Conservation (phyloP, 2,797 vertebrate genomes). For the Chaenodraco wilsoni region DNA sequence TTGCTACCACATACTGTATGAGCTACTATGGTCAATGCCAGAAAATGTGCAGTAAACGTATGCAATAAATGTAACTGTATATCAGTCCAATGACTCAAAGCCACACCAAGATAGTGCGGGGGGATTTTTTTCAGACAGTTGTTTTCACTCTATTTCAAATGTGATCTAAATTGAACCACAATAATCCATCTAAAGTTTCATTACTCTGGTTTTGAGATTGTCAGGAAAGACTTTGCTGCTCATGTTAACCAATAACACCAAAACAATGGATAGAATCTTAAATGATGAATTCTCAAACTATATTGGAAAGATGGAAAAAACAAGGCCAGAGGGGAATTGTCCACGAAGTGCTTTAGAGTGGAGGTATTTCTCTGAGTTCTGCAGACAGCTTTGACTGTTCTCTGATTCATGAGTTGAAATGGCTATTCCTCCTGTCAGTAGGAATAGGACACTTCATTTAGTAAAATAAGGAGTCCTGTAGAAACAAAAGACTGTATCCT, state of each 20-base stretch:
- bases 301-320: constrained; percentile 28
- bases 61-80: constrained; percentile 21
- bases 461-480: constrained; percentile 38
- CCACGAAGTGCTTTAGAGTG: constrained; percentile 52
- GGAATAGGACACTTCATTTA: constrained; percentile 42
- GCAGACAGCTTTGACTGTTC: constrained; percentile 48
- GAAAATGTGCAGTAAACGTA: constrained; percentile 29
- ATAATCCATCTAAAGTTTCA: constrained; percentile 35
- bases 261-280: constrained; percentile 37
- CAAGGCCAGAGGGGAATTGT: constrained; percentile 52
- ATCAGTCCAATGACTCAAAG: constrained; percentile 25
- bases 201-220: constrained; percentile 60
- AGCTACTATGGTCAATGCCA: constrained; percentile 10
- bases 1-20: constrained; percentile 3
- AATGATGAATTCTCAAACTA: constrained; percentile 38
- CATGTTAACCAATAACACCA: constrained; percentile 31
- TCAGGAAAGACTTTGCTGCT: constrained; percentile 62
- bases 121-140: neutral
- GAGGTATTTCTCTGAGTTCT: constrained; percentile 51
- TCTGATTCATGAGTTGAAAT: constrained; percentile 47
- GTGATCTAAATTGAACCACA: constrained; percentile 33
- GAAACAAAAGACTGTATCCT: neutral
- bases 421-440: constrained; percentile 24
- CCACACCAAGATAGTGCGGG: constrained; percentile 40
- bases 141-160: constrained; percentile 38